Conservation (phyloP, 2,888 invertebrate species). For the Tipula unca region DNA sequence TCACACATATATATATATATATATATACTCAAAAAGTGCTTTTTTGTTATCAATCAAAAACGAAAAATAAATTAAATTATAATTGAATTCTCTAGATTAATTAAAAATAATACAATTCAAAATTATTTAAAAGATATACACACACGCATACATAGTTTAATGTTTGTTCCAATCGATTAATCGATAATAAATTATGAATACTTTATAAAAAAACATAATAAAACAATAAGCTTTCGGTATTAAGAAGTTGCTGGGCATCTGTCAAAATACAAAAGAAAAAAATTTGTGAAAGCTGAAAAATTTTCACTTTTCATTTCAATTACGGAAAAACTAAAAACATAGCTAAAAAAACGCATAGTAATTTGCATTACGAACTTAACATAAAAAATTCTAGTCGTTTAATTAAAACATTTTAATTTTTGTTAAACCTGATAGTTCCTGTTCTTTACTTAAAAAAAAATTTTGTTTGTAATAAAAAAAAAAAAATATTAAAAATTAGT, state of each 20-base stretch:
- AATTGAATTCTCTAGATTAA: neutral
- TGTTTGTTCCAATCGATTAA: neutral
- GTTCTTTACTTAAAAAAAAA: neutral
- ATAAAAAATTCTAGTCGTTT: neutral
- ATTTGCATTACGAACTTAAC: neutral
- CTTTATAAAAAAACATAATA: neutral
- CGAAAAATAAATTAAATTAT: neutral
- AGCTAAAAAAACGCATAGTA: neutral
- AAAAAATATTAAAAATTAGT: neutral
- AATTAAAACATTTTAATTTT: neutral
- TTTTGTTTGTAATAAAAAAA: neutral
- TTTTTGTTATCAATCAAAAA: neutral
- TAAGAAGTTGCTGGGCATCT: neutral
- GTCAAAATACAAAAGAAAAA: neutral
- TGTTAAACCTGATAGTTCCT: neutral
- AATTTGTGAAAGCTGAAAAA: neutral
- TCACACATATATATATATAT: no score
- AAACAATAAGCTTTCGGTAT: neutral
- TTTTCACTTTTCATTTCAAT: neutral
- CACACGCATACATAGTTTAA: neutral
- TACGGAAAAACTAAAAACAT: neutral
- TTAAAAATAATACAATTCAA: neutral
- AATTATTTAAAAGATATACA: neutral
- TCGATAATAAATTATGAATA: neutral
- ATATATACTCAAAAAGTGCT: neutral